phyloP scores from a whole-genome alignment of 2,888 invertebrate species.

The Stratiomys singularior region DNA sequence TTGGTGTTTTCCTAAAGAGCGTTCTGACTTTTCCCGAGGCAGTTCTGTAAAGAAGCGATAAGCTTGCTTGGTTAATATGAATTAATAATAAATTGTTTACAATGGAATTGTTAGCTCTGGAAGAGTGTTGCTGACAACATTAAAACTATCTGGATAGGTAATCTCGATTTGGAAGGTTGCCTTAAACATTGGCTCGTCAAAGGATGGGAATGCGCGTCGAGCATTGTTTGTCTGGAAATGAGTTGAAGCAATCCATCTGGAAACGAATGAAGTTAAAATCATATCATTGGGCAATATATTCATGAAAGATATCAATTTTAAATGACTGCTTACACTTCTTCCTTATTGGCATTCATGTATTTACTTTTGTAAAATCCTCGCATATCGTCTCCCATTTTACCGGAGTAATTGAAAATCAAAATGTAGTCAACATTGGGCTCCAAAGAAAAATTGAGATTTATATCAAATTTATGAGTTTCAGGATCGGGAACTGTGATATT shows the following conservation, averaged over 20 bases:
- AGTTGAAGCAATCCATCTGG: conserved; percentile 73
- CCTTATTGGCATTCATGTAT: conserved; percentile 61
- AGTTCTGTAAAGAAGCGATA: background rate
- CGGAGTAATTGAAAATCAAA: conserved; percentile 66
- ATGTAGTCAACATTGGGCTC: conserved; percentile 62
- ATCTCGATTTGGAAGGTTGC: conserved; percentile 71
- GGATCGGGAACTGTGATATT: conserved; percentile 54
- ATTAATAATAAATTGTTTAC: conserved; percentile 17
- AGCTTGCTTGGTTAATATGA: too few relatives aligned
- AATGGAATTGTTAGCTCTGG: conserved; percentile 11
- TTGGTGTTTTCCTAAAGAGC: conserved; percentile 64
- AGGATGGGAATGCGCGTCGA: conserved; percentile 80
- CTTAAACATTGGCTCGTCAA: conserved; percentile 80
- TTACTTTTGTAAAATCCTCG: conserved; percentile 67
- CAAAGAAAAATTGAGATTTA: conserved; percentile 62
- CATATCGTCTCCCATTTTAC: conserved; percentile 68
- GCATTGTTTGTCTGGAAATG: conserved; percentile 77
- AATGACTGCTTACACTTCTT: conserved; percentile 56
- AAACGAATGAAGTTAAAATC: too few relatives aligned
- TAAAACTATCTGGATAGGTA: conserved; percentile 59
- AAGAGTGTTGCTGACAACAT: conserved; percentile 57
- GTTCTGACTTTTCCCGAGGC: conserved; percentile 53
- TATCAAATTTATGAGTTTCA: conserved; percentile 65
- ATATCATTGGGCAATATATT: too few relatives aligned
- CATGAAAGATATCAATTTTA: background rate